These are phyloP conservation scores for Acanthurus tractus DNA, from an alignment of 2,797 vertebrate genomes.

Conservation along the genomic window DNA sequence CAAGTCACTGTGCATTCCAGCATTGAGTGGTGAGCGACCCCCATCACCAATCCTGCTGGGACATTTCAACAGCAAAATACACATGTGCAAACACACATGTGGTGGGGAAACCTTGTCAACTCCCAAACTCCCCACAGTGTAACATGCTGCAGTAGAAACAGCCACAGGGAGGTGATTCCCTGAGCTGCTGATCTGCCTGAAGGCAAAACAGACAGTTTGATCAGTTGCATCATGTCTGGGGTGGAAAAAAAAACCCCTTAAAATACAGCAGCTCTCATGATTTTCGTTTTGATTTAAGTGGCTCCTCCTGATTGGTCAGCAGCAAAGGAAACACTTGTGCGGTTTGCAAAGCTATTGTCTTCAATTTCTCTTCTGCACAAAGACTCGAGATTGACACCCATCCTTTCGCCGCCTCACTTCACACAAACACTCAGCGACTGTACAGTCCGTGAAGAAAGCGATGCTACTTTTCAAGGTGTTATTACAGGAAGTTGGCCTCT, in stretches of 20 bases:
- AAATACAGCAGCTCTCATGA: background rate
- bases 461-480: slow-evolving; percentile 66
- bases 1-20: slow-evolving; percentile 34
- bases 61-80: slow-evolving; percentile 46
- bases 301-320: background rate
- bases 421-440: slow-evolving; percentile 50
- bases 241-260: background rate
- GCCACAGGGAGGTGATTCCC: background rate
- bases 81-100: slow-evolving; percentile 27
- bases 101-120: slow-evolving; percentile 33
- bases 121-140: background rate
- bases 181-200: background rate
- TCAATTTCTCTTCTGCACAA: slow-evolving; percentile 6
- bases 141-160: background rate
- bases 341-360: slow-evolving; percentile 8
- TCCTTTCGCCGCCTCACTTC: slow-evolving; percentile 40
- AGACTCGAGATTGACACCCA: slow-evolving; percentile 46
- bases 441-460: slow-evolving; percentile 51
- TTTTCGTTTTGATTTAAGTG: background rate
- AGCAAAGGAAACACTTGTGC: background rate
- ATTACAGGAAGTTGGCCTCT: slow-evolving; percentile 69
- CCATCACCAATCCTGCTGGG: background rate
- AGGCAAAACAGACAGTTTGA: background rate
- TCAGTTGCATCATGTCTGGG: too few species aligned
- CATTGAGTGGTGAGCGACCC: background rate